phyloP scores from a whole-genome alignment of 2,113 vertebrate genomes.

The Myrmecobius fasciatus region DNA sequence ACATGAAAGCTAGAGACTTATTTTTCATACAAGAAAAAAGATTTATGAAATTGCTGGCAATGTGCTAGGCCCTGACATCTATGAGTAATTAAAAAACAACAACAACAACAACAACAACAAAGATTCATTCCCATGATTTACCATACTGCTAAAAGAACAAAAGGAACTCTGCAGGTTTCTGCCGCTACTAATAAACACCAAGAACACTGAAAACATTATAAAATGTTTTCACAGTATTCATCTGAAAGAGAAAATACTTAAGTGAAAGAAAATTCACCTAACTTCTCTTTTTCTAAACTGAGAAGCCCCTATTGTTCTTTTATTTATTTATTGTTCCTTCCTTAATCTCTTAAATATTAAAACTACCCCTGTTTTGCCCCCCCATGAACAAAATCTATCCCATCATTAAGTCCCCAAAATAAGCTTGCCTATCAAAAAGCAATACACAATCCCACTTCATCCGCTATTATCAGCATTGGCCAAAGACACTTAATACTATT shows the following conservation, averaged over 20 bases:
- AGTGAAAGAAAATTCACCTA: background rate
- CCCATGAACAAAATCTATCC: conserved; percentile 45
- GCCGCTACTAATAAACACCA: conserved; percentile 42
- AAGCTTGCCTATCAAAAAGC: background rate
- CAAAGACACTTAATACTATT: conserved; percentile 14
- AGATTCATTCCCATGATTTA: conserved; percentile 50
- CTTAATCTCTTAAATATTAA: conserved; percentile 21
- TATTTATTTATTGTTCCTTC: background rate
- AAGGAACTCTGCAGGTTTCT: conserved; percentile 33
- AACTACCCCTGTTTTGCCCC: background rate
- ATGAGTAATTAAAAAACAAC: conserved; percentile 5
- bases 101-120: conserved; percentile 43
- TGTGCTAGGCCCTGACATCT: conserved; percentile 23
- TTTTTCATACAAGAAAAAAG: conserved; percentile 37
- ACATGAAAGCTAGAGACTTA: conserved; percentile 20
- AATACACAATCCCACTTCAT: background rate
- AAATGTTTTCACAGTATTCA: conserved; percentile 18
- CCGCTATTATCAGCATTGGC: conserved; percentile 24
- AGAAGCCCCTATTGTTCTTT: background rate
- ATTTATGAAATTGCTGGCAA: background rate
- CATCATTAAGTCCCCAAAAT: background rate
- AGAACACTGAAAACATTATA: conserved; percentile 24
- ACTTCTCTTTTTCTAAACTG: background rate
- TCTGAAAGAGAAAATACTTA: conserved; percentile 33
- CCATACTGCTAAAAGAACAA: conserved; percentile 15